Evolutionary conservation across 2,797 vertebrate species (phyloP).

Genomic region (Avahi laniger): DNA sequence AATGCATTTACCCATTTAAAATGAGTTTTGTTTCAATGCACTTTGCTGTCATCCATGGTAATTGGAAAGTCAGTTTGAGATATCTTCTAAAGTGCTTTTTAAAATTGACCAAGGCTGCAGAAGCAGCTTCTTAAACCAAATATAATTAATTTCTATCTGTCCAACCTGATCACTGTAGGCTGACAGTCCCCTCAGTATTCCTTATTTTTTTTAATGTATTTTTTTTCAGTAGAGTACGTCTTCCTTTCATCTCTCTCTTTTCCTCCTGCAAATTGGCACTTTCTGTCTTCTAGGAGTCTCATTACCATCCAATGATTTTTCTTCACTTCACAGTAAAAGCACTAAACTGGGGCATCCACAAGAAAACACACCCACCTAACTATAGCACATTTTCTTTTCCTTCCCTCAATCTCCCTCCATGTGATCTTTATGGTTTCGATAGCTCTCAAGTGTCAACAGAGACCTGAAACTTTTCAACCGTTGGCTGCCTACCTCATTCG

Average conservation of each 20-base stretch:
- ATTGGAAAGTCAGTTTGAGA: constrained; percentile 85
- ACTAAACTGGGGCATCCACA: constrained; percentile 64
- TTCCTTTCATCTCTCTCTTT: constrained; percentile 81
- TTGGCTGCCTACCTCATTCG: constrained; percentile 55
- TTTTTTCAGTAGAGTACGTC: constrained; percentile 75
- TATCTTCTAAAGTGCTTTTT: constrained; percentile 83
- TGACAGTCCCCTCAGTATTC: constrained; percentile 80
- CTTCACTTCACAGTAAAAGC: constrained; percentile 75
- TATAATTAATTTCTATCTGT: constrained; percentile 88
- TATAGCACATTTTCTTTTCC: constrained; percentile 73
- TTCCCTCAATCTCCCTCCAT: constrained; percentile 65
- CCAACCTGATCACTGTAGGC: constrained; percentile 79
- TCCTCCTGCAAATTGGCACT: constrained; percentile 82
- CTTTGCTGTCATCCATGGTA: constrained; percentile 81
- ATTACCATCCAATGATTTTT: constrained; percentile 80
- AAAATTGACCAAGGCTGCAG: constrained; percentile 84
- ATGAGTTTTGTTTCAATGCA: constrained; percentile 83
- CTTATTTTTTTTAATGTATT: constrained; percentile 82
- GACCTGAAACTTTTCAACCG: constrained; percentile 75
- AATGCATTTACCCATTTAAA: constrained; percentile 83
- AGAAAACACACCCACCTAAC: constrained; percentile 55
- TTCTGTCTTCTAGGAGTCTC: constrained; percentile 84
- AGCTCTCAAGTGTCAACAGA: constrained; percentile 73
- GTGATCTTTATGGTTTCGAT: constrained; percentile 74
- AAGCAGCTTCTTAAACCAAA: constrained; percentile 84